A percentile compares a stretch with the other conserved stretches of the same genome.
phyloP scores from a whole-genome alignment of 2,888 invertebrate genomes.

The Agrochola lychnidis region DNA sequence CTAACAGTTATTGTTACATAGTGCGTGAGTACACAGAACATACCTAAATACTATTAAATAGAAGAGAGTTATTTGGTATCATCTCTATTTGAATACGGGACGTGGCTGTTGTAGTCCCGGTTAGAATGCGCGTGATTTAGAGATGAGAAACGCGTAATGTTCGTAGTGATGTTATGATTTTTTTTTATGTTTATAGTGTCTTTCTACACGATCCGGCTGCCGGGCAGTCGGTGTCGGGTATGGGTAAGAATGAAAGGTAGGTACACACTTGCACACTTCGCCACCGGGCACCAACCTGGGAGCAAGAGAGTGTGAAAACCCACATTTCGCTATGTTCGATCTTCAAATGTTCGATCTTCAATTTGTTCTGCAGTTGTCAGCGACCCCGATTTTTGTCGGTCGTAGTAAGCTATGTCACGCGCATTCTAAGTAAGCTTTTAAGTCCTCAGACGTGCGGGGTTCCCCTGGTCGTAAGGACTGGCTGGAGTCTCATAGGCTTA shows the following conservation, averaged over 20 bases:
- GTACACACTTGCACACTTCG: background rate
- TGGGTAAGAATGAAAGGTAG: background rate
- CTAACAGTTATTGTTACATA: conserved; percentile 57
- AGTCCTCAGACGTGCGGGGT: background rate
- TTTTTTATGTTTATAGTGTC: background rate
- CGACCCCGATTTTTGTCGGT: background rate
- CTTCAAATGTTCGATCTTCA: too few relatives aligned
- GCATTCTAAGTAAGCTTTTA: conserved; percentile 48
- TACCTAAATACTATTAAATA: conserved; percentile 51
- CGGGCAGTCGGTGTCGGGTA: too few relatives aligned
- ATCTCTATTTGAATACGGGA: conserved; percentile 51
- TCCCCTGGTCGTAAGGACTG: conserved; percentile 3
- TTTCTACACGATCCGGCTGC: background rate
- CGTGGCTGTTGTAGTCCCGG: conserved; percentile 42
- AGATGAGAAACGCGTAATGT: background rate
- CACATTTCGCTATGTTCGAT: background rate
- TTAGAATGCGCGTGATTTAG: conserved; percentile 42
- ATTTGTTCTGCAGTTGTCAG: conserved; percentile 2
- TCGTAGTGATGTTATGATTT: background rate
- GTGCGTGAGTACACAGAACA: conserved; percentile 43
- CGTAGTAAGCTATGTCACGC: conserved; percentile 31
- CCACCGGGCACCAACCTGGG: too few relatives aligned
- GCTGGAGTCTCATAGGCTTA: conserved; percentile 23
- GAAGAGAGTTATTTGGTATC: conserved; percentile 56
- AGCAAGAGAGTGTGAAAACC: background rate